Conservation (phyloP, 2,797 vertebrate genomes). For the Hylomyscus alleni region DNA sequence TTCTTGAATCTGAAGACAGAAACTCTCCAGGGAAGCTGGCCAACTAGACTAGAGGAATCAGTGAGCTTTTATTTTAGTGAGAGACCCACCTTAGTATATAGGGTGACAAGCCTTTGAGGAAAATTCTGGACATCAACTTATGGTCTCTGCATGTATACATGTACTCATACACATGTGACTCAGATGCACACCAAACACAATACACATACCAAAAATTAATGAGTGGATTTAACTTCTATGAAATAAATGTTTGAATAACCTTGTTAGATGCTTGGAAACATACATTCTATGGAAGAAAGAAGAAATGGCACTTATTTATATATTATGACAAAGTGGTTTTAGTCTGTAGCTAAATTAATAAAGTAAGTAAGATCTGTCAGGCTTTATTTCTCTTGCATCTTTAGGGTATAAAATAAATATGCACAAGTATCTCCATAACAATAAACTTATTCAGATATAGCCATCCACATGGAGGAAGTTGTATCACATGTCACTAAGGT, state of each 20-base stretch:
- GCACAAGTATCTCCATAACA: not conserved
- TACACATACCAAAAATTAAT: not conserved
- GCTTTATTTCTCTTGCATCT: not conserved
- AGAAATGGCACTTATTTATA: not conserved
- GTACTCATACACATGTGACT: not conserved
- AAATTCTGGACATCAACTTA: not conserved
- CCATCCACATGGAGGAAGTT: not conserved
- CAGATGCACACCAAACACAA: not conserved
- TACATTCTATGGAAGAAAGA: not conserved
- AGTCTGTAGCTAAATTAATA: slow-evolving; percentile 27
- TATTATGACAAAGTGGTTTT: slow-evolving; percentile 41
- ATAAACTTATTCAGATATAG: not conserved
- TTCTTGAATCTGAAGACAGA: not conserved
- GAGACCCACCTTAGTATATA: not conserved
- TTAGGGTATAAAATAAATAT: slow-evolving; percentile 25
- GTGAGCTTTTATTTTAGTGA: not conserved
- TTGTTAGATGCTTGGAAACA: slow-evolving; percentile 46
- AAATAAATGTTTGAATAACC: slow-evolving; percentile 12
- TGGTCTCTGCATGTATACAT: not conserved
- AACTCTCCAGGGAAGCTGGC: too few species aligned
- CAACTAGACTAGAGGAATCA: not conserved
- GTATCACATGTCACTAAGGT: slow-evolving; percentile 38
- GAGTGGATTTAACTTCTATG: not conserved
- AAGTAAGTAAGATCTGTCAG: slow-evolving; percentile 32
- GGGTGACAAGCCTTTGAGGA: not conserved